Percentiles rank a stretch among this genome's conserved stretches.
Conservation (phyloP, 2,113 vertebrate genomes). For the Psophia crepitans region DNA sequence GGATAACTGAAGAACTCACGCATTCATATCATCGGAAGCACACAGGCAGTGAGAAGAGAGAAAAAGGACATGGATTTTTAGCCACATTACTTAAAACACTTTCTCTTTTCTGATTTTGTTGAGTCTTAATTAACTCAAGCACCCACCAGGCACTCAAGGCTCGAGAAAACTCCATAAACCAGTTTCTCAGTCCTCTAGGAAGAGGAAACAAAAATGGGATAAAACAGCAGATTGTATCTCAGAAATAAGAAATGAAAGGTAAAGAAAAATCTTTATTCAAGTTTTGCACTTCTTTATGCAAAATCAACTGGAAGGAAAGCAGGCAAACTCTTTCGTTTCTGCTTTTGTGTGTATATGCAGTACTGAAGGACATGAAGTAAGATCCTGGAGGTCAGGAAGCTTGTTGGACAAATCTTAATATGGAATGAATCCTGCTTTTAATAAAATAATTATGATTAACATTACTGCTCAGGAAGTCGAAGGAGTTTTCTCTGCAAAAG, state of each 20-base stretch:
- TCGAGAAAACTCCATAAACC: neutral
- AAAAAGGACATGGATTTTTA: neutral
- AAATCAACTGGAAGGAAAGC: neutral
- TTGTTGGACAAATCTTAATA: neutral
- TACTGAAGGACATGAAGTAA: neutral
- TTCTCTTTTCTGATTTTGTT: neutral
- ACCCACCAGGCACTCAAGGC: neutral
- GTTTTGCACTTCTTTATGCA: neutral
- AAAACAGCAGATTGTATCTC: neutral
- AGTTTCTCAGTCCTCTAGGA: neutral
- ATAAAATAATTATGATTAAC: neutral
- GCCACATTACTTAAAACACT: neutral
- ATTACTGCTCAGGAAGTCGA: neutral
- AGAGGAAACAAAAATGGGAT: neutral
- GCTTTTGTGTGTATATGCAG: neutral
- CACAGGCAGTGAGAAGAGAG: neutral
- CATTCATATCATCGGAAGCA: neutral
- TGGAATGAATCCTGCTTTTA: neutral
- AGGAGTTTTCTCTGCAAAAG: neutral
- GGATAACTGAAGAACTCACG: neutral
- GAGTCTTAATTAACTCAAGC: neutral
- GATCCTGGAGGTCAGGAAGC: neutral
- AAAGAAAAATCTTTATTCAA: neutral
- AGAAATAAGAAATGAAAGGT: neutral
- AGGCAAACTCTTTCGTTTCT: neutral